Evolutionary conservation across 2,797 vertebrate genomes (phyloP).

Genomic region (Megalops cyprinoides): DNA sequence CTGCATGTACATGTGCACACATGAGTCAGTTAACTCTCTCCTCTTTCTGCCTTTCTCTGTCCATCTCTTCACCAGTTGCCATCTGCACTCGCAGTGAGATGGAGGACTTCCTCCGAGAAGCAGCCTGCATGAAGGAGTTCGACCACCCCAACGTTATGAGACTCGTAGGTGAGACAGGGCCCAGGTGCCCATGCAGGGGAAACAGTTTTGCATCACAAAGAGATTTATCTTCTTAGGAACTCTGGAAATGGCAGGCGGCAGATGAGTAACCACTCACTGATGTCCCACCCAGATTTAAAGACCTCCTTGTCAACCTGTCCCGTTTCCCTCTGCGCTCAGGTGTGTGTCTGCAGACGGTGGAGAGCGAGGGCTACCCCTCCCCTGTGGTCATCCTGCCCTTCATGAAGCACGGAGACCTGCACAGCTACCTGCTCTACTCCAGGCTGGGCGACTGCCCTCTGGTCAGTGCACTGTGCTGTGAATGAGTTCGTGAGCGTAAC

Average conservation of each 20-base stretch:
- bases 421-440: constrained; percentile 91
- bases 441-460: constrained; percentile 85
- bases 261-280: no score
- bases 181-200: no score
- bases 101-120: constrained; percentile 91
- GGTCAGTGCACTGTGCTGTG: constrained; percentile 71
- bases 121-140: constrained; percentile 93
- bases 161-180: constrained; percentile 78
- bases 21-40: neutral
- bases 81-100: constrained; percentile 90
- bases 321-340: constrained; percentile 66
- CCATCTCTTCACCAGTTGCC: constrained; percentile 70
- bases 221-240: no score
- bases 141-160: constrained; percentile 92
- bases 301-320: neutral
- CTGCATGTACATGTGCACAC: neutral
- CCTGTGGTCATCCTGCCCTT: constrained; percentile 92
- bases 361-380: constrained; percentile 88
- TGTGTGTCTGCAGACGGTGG: constrained; percentile 90
- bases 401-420: constrained; percentile 93
- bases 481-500: neutral
- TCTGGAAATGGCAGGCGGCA: no score
- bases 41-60: neutral
- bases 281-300: neutral
- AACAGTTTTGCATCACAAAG: no score